Conservation (phyloP, 2,113 vertebrate genomes). For the Etheostoma cragini region DNA sequence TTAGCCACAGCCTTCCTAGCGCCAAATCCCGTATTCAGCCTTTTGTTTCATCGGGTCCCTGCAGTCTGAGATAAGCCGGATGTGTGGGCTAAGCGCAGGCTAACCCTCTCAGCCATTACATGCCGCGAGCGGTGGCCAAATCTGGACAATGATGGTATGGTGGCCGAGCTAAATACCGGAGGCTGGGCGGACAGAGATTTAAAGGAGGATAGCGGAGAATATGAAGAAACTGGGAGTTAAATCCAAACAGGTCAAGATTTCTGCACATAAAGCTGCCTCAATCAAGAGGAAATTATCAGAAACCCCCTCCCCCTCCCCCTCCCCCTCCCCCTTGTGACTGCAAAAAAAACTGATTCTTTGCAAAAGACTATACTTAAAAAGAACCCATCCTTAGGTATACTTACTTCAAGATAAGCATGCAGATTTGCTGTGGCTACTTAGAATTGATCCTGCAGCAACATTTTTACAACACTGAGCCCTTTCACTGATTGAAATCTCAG, state of each 20-base stretch:
- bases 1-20: constrained; percentile 43
- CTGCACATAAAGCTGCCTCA: neutral
- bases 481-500: constrained; percentile 59
- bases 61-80: constrained; percentile 67
- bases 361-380: neutral
- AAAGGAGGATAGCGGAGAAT: constrained; percentile 13
- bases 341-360: constrained; percentile 13
- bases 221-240: neutral
- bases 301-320: too few relatives aligned
- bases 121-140: constrained; percentile 44
- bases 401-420: constrained; percentile 6
- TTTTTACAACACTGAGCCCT: constrained; percentile 38
- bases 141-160: constrained; percentile 47
- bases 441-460: constrained; percentile 33
- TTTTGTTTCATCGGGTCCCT: constrained; percentile 64
- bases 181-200: constrained; percentile 27
- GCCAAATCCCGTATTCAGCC: constrained; percentile 60
- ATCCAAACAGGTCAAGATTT: constrained; percentile 7
- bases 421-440: constrained; percentile 32
- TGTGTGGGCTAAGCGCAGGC: constrained; percentile 52
- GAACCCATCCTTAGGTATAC: too few relatives aligned
- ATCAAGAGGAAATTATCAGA: constrained; percentile 14
- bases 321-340: neutral
- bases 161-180: constrained; percentile 31
- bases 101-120: constrained; percentile 61